Base-by-base conservation (phyloP, 2,797 vertebrate species). In the Centroberyx gerrardi region DNA sequence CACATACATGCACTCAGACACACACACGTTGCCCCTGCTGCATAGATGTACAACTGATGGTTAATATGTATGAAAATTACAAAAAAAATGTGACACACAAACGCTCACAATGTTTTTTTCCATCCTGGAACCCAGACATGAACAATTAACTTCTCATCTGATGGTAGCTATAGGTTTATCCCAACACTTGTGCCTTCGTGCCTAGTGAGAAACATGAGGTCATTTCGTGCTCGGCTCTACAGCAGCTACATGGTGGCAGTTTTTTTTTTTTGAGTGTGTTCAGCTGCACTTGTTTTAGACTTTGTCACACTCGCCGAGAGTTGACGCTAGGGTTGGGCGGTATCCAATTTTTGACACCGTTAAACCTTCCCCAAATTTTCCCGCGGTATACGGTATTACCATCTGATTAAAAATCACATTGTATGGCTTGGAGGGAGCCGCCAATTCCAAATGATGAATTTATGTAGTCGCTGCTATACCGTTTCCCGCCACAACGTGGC, bases 181-280 rank as follows among this genome's bases (percentile, higher is more conserved):
- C 84, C 86, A 83, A 90, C 73, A 75, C 75, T 77, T 18, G 86
- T 86, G 81, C 76, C 72, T 80, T 67, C 62, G 77, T 75, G 91
- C 86, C 85, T 90, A 87, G 83, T 81, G 86, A 85, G 82, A 84
- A 89, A 87, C 79, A 76, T 77, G 51, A 81, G 62, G 64, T 89
- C 83, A 84, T 86, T 77, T 65, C 58, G 31, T 81, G 55, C 59
- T 82, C 60, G 6, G 70, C 67, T 85, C 62, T 36, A 59, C 70
- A 82, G 80, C 82, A 76, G 77, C 68, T 60, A 8, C 42, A 60
- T 81, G 18, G 29, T 27, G 46, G 48, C 40, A 65, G 51, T 61
- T 68, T 46, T 78, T 27, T 52, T 36, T 69, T 75, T 76, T 72
- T 76, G 53, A 74, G 53, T 73, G 80, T 79, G 73, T 77, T 74